Evolutionary conservation across 2,888 invertebrate genomes (phyloP).

Genomic region (Andrena trimmerana): DNA sequence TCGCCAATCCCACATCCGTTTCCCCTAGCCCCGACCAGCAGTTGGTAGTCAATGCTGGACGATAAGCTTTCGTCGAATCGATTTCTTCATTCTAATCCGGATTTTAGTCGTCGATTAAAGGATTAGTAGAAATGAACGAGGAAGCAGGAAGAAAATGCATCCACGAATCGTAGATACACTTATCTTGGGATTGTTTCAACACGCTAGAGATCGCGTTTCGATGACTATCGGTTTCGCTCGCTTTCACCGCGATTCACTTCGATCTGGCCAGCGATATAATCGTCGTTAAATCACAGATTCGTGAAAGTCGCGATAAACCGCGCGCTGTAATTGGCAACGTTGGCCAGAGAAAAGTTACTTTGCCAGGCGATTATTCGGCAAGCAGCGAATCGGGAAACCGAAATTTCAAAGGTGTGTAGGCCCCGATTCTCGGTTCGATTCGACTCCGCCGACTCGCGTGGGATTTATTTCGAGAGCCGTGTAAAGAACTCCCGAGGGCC

Average conservation of each 20-base stretch:
- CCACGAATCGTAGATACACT: constrained; percentile 1
- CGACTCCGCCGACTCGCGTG: neutral
- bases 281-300: constrained; percentile 31
- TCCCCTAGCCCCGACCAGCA: no score
- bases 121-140: neutral
- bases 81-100: neutral
- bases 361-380: neutral
- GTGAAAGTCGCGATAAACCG: constrained; percentile 50
- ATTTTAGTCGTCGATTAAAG: constrained; percentile 13
- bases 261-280: constrained; percentile 41
- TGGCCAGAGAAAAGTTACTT: neutral
- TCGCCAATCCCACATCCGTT: constrained; percentile 4
- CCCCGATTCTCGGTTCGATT: neutral
- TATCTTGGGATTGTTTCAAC: constrained; percentile 1
- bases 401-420: neutral
- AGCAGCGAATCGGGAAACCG: neutral
- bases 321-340: constrained; percentile 4
- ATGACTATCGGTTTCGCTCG: constrained; percentile 41
- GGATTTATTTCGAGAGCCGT: constrained; percentile 53
- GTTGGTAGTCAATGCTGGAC: neutral
- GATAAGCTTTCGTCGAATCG: neutral
- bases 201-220: neutral
- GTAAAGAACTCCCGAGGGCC: constrained; percentile 34
- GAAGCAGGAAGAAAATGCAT: constrained; percentile 11
- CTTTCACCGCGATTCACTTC: constrained; percentile 59